Base-by-base conservation (phyloP, 2,113 vertebrate genomes). In the Solea senegalensis region DNA sequence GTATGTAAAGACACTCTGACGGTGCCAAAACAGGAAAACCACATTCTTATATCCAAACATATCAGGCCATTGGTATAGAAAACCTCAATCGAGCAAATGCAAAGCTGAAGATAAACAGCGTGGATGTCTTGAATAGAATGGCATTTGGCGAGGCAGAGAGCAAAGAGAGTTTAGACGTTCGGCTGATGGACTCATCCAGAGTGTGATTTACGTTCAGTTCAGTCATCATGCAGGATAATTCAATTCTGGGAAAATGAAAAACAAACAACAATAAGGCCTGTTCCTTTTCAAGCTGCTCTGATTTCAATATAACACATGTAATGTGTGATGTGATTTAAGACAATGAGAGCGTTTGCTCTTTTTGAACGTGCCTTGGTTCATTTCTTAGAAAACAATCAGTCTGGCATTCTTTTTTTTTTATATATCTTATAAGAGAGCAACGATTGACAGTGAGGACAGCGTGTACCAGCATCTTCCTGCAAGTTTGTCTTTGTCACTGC, bases 1-100 rank as follows among this genome's bases (percentile, higher is more conserved):
- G 70, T 77, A 87, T 80, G 86, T 52, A 59, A 85, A 88, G 86
- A 85, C 71, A 89, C 52, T 55, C 52, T 74, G 52, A 49, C 70
- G 8, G 79, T 71, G 87, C 90, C 88, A 92, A 86, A 77, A 82
- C 78, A 72, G 75, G 70, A 83, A 89, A 91, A 87, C 87, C 84
- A 41, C 86, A 44, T 66, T 82, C 72, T 86, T 78, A 80, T 80
- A 85, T 90, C 85, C 89, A 86, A 88, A 89, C 82, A 89, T 78
- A 83, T 90, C 82, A 87, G 62, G 14, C 69, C 84, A 77, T 75
- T 78, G 72, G 75, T 84, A 72, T 66, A 74, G 79, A 86, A 86
- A 87, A 74, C 79, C 80, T 12, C 78, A 88, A 66, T 72, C 79
- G 78, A 78, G 69, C 81, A 81, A 84, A 82, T 1, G 52, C 78